Base-by-base conservation (phyloP, 1,140 invertebrate species). In the Diabrotica virgifera region DNA sequence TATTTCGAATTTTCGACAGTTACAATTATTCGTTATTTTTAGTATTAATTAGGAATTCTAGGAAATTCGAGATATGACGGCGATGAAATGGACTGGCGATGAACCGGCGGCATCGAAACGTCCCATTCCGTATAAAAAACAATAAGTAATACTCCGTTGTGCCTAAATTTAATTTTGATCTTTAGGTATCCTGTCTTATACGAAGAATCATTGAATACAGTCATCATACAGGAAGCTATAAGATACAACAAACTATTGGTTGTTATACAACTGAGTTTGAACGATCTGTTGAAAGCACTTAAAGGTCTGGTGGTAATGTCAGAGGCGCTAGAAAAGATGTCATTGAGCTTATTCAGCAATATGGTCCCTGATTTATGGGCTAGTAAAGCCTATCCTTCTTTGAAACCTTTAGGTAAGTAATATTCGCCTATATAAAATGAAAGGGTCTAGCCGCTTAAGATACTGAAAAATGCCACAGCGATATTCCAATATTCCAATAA, bases 181-280 rank as follows among this genome's bases (percentile, higher is more conserved):
- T 57, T 14, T 70, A 91, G 89, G 67, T 93, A 90, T 76, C 91
- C 91, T 0, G 88, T 92, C 0, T 81, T 83, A 0, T 93, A 94
- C 76, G 86, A 87, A 71, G 90, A 94, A 79, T 93, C 91, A 0
- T 83, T 94, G 75, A 94, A 94, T 76, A 92, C 90, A 0, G 91
- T 94, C 8, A 79, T 94, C 11, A 82, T 90, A 11, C 91, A 94
- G 80, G 92, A 94, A 80, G 87, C 90, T 51, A 85, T 86, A 38
- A 78, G 90, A 13, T 94, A 91, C 74, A 93, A 94, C 72, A 84
- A 77, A 46, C 80, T 94, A 3, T 72, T 93, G 5, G 62, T 60
- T 7, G 82, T 85, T 5, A 88, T 94, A 37, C 79, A 83, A 12
- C 74, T 72, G n/a, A 87, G 85, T 24, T 73, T 93, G 2, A 78